Base-by-base conservation (phyloP, 35 echinoderm and acorn worm genomes). In the Amphiura filiformis region DNA sequence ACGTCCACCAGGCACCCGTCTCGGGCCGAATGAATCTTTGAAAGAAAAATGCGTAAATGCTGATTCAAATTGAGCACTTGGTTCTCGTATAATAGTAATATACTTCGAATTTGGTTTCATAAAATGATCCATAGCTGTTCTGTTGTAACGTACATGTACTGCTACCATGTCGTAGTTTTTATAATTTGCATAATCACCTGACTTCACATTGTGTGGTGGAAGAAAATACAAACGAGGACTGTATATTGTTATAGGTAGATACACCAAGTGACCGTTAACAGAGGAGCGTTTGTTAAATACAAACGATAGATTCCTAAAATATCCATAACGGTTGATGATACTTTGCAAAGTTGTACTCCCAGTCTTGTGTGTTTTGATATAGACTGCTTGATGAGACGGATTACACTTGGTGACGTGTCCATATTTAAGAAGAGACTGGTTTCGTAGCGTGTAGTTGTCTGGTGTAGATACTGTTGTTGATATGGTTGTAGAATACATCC, bases 61-160 rank as follows among this genome's bases (percentile, higher is more conserved):
- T 17, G 96, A 99, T 79, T 94, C 93, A 82, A 99, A 99, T 81
- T 99, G 96, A 12, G 65, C 35, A 31, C 42, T 90, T 37, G 96
- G 96, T 12, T 99, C 93, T 35, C 96, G 76, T 28, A 99, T 44
- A 37, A 92, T 93, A 13, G 96, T 99, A 70, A 99, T 84, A 57
- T 99, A 99, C 30, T 90, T 57, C 32, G 96, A 80, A 65, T 76
- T 84, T 1, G 96, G 90, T 15, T 39, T 42, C 90, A 94, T 94
- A 15, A 92, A 80, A n/a, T 56, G 37, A 84, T 86, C 83, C 86
- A 99, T 79, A 22, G 56, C 82, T 47, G 75, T 36, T 33, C 87
- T 57, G 37, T 92, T 64, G 39, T 93, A 99, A 12, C 84, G 76
- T 1, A 82, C 65, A 81, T 99, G 96, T 13, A 92, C 87, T 5